Conservation (phyloP, 2,797 vertebrate species). For the Rhabdomys pumilio region DNA sequence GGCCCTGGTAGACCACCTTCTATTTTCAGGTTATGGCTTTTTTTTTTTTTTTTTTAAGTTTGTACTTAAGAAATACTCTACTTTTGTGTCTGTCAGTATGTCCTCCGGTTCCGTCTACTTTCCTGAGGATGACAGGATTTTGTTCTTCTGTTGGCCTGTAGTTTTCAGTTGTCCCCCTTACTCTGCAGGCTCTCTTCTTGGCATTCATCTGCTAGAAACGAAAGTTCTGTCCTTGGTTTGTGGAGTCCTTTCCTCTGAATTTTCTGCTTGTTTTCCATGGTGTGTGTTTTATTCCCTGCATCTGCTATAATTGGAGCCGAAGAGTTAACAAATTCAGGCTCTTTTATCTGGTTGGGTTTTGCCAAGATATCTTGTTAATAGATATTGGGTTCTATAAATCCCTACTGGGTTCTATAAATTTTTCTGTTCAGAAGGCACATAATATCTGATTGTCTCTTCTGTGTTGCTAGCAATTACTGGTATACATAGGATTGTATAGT, state of each 20-base stretch:
- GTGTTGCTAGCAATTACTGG: neutral
- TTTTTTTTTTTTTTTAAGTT: neutral
- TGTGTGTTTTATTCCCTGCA: neutral
- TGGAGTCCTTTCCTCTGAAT: neutral
- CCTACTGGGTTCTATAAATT: neutral
- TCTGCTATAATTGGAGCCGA: slow-evolving; percentile 32
- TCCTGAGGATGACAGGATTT: neutral
- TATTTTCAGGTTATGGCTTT: neutral
- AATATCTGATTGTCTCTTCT: neutral
- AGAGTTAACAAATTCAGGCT: slow-evolving; percentile 28
- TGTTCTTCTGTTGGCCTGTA: neutral
- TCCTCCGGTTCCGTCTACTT: neutral
- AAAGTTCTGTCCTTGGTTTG: neutral
- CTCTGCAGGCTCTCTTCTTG: neutral
- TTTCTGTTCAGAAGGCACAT: neutral
- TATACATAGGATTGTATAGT: neutral
- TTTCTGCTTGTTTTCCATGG: slow-evolving; percentile 3
- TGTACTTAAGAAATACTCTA: neutral
- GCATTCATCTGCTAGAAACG: neutral
- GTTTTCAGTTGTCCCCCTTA: slow-evolving; percentile 17
- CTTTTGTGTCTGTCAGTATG: neutral
- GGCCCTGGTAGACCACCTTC: neutral
- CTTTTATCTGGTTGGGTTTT: slow-evolving; percentile 28
- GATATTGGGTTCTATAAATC: neutral
- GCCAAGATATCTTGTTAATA: neutral